Conservation (phyloP, 2,797 vertebrate species). For the Notolepis coatsorum region DNA sequence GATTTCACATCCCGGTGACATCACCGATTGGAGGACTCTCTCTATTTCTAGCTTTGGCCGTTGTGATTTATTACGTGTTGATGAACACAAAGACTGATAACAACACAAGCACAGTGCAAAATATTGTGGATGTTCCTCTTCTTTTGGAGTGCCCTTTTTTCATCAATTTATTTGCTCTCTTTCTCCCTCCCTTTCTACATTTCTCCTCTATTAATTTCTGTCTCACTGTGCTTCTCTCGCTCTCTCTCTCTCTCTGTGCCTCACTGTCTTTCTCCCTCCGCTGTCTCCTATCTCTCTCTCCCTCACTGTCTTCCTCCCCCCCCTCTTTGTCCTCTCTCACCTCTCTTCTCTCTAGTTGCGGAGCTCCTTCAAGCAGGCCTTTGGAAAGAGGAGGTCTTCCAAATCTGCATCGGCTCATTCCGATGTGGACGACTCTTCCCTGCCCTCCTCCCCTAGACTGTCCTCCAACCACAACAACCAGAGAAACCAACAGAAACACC, state of each 20-base stretch:
- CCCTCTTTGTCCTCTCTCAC: background rate
- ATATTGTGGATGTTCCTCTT: too few species aligned
- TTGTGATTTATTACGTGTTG: too few species aligned
- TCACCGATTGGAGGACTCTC: too few species aligned
- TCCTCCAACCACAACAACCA: slow-evolving; percentile 78
- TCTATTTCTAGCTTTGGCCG: too few species aligned
- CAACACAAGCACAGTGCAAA: too few species aligned
- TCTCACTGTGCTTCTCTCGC: background rate
- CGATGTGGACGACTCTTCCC: slow-evolving; percentile 87
- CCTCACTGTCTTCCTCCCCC: background rate
- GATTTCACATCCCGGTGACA: too few species aligned
- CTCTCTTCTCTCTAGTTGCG: slow-evolving; percentile 78
- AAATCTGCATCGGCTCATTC: slow-evolving; percentile 89
- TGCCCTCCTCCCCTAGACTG: slow-evolving; percentile 87
- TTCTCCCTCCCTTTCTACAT: too few species aligned
- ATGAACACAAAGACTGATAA: too few species aligned
- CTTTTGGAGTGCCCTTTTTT: too few species aligned
- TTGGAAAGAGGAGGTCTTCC: slow-evolving; percentile 90
- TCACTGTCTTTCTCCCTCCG: background rate
- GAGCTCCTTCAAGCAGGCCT: slow-evolving; percentile 94
- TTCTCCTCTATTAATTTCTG: too few species aligned
- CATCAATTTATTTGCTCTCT: background rate
- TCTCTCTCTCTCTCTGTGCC: too few species aligned
- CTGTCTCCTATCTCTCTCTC: background rate
- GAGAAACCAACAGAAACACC: background rate